Base-by-base conservation (phyloP, 1,140 invertebrate genomes). In the Listronotus oregonensis region DNA sequence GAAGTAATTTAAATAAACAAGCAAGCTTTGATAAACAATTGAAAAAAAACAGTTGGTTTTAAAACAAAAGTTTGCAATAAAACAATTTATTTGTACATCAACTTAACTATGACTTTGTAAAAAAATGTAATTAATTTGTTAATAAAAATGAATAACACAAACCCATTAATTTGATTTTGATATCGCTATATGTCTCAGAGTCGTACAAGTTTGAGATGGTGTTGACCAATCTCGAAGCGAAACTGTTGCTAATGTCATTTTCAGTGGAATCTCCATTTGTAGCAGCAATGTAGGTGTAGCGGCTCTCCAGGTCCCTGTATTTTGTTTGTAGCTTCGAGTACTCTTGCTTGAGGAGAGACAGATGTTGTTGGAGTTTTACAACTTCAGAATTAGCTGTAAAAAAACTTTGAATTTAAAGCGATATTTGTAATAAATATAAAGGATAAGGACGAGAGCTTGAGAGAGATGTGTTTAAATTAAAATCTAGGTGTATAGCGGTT, bases 291-390 rank as follows among this genome's bases (percentile, higher is more conserved):
- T 84, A 81, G 32, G 90, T 82, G 51, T 90, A 90, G 77, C 94
- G 93, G 64, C 87, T 85, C 77, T 97, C 91, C 6, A 96, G 76
- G 70, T 95, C 92, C 5, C 85, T 85, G 75, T 92, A 89, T 64
- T 87, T 85, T n/a, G 85, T 85, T 75, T 96, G 93, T 12, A 97
- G 82, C 80, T 95, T 95, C 0, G 93, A 87, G 81, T 97, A 97
- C 77, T 97, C 93, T 71, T 96, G 91, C 75, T 93, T 87, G 42
- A 97, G 80, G 51, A 97, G 81, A 42, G 86, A 79, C 67, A 98
- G 82, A 77, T 97, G 94, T 73, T 93, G 91, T 77, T 95, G 91
- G 71, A 95, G 85, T 78, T 97, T 94, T 17, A 81, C 82, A 61
- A 86, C 82, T 79, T 90, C 89, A 64, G 80, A 80, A 34, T 67